Base-by-base conservation (phyloP, 1,140 invertebrate genomes). In the Euwallacea fornicatus region DNA sequence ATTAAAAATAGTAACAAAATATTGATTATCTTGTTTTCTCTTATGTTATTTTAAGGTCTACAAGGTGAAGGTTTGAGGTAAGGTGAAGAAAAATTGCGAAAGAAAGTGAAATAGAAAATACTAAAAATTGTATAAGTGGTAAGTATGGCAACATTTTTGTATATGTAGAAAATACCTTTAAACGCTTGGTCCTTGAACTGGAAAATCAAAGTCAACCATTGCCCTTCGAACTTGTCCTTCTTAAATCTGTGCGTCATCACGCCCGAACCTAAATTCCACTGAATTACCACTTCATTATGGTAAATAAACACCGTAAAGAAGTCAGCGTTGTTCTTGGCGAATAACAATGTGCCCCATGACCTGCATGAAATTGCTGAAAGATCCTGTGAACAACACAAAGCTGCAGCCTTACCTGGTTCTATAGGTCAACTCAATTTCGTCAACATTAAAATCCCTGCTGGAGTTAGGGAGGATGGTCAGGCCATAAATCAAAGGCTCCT, bases 281-380 rank as follows among this genome's bases (percentile, higher is more conserved):
- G 84, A 6, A 91, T 82, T 0, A 88, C 85, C 21, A 91, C 86
- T 72, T 87, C 86, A 70, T 90, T 89, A 62, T 87, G 85, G 76
- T 87, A 89, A 41, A 91, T 88, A 16, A 89, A 90, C 50, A 93
- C 84, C 1, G 87, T 87, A 77, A 92, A 91, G 82, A 89, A 87
- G 53, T 84, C 83, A n/a, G 85, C 83, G 7, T 85, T 83, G 58
- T 86, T 84, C 41, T 82, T 79, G 56, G 86, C 84, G 65, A 87
- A 86, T 65, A 93, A 82, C 9, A 92, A 74, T 11, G 89, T 92
- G 64, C 92, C 91, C 50, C 91, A 91, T 6, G 86, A 88, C 41
- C 89, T 89, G 59, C 54, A 69, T 11, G 43, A 58, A 67, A 58
- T 33, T 55, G 21, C 0, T 61, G 7, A 60, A 60, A 16, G 7